Evolutionary conservation across 2,797 vertebrate genomes (phyloP), one percentile per base, ranked within the genome.

Genomic region (Holocentrus rufus): DNA sequence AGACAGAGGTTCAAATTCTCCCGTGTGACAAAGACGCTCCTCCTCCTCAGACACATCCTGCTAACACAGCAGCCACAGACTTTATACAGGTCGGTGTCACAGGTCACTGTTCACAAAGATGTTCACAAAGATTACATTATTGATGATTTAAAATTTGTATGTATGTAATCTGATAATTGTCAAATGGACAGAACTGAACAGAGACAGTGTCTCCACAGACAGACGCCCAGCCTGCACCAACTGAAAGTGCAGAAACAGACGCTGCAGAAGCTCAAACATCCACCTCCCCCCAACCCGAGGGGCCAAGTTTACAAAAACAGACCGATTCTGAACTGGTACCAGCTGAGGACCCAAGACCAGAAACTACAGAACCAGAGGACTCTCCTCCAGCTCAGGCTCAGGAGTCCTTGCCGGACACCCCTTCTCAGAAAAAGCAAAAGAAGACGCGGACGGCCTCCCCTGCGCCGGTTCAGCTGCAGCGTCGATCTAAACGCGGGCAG

Each of bases 181-280:
- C 17, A 31, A n/a, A 5, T 31, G 54, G 11, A 50, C 25, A 52
- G 20, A 60, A 58, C 7, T 65, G 15, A 74, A 18, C 30, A 44
- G 4, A 67, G 56, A 13, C 22, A 0, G 20, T 75, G 65, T 82
- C 55, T 66, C 46, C 20, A 57, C 83, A 91, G 91, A 64, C 74
- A 1, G 67, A 79, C 9, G 52, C 4, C 6, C 69, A n/a, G 27
- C 23, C 20, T 0, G 1, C 15, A 27, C 36, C 60, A 47, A 39
- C 31, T 59, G 77, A 74, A 69, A 57, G 15, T 31, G 31, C 36
- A 31, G 47, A 50, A 22, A 10, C 44, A 50, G 70, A 74, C 46
- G 31, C 39, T 18, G 34, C 3, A 62, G 70, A 84, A 17, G 22
- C 60, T 65, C 42, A 69, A 14, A 61, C 31, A 27, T 36, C 60